Evolutionary conservation across 2,888 invertebrate species (phyloP), one percentile per base, ranked within the genome.

Genomic region (Drosophila picticornis): DNA sequence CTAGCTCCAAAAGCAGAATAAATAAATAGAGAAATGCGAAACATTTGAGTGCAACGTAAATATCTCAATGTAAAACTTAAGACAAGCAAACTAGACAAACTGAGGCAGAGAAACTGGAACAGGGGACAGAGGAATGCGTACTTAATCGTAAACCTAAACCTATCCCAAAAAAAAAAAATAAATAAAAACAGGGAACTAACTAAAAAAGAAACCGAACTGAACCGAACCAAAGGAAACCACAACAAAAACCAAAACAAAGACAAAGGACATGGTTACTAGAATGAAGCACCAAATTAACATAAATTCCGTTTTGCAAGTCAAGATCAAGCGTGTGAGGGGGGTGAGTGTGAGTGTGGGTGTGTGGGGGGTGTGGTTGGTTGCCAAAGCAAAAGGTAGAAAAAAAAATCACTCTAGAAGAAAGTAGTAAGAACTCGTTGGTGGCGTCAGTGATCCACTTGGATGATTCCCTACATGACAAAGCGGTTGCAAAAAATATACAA

Each of bases 281-380:
- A 88, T 84, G 81, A 74, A 65, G 75, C 77, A 88, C 61, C 84
- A 76, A 88, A 87, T 87, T 87, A 87, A 90, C 86, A 87, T 90
- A 87, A 87, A 87, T 90, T 87, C 86, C 80, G 67, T 65, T 80
- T 72, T 46, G 62, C 69, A 57, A 74, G 69, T 70, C 61, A 75
- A 65, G 77, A 76, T 68, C 67, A 72, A 52, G 63, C 13, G 50
- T 11, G n/a, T 9, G 25, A 43, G 25, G n/a, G 60, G 62, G 29
- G 59, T 10, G 22, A 32, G 22, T 2, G 62, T 29, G 65, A 29
- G 13, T 19, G 40, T 40, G 38, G 19, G 9, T 6, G 16, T 10
- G 2, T 19, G n/a, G n/a, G 2, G 10, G 10, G n/a, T n/a, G n/a
- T 2, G n/a, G n/a, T n/a, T 40, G 46, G 22, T 46, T 22, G 22